Evolutionary conservation across 2,797 vertebrate genomes (phyloP).

Genomic region (Esox masquinongy): DNA sequence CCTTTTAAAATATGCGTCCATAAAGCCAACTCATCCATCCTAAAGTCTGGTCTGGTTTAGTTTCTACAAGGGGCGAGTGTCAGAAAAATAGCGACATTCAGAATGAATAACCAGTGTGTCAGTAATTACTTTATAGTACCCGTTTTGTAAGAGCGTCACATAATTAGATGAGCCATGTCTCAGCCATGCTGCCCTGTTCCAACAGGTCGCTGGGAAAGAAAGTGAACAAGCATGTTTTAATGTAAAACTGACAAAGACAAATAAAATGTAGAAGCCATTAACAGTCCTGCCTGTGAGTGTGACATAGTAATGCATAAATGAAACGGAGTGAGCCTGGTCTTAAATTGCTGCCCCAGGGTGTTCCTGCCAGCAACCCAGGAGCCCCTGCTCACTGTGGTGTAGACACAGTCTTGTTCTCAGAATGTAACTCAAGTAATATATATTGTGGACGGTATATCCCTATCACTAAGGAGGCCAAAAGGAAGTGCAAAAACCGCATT

Average conservation of each 20-base stretch:
- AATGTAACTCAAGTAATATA: conserved; percentile 34
- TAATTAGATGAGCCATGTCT: conserved; percentile 30
- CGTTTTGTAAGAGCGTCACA: conserved; percentile 7
- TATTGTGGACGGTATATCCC: neutral
- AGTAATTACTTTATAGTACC: conserved; percentile 24
- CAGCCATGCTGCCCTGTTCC: conserved; percentile 24
- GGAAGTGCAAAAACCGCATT: neutral
- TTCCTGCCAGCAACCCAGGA: conserved; percentile 48
- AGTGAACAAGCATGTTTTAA: conserved; percentile 33
- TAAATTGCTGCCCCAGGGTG: conserved; percentile 43
- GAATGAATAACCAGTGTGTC: conserved; percentile 29
- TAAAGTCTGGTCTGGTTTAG: conserved; percentile 22
- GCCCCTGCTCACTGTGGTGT: conserved; percentile 34
- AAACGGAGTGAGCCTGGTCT: conserved; percentile 53
- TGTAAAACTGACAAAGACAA: conserved; percentile 48
- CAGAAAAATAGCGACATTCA: conserved; percentile 34
- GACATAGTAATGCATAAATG: conserved; percentile 49
- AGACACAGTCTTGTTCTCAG: conserved; percentile 46
- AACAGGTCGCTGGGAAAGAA: neutral
- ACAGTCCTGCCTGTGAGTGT: conserved; percentile 43
- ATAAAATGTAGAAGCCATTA: conserved; percentile 44
- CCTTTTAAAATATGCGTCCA: conserved; percentile 20
- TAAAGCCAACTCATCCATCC: conserved; percentile 41
- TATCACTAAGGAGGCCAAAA: neutral
- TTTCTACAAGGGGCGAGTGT: conserved; percentile 20